phyloP scores from a whole-genome alignment of 2,797 vertebrate genomes.

The Melanotaenia nigrans region DNA sequence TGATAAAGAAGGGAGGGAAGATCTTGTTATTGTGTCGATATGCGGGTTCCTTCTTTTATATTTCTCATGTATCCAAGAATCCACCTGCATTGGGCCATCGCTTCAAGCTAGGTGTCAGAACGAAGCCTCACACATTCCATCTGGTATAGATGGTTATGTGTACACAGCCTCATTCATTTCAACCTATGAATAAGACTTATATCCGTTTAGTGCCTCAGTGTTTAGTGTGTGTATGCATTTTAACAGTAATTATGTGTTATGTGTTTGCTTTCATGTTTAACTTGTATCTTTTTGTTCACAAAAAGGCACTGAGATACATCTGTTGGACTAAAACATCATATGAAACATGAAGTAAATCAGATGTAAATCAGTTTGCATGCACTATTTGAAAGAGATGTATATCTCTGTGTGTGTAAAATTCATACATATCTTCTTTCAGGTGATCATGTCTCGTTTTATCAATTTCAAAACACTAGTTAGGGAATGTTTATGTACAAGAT shows the following conservation, averaged over 20 bases:
- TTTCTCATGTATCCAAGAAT: conserved; percentile 41
- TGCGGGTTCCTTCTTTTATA: conserved; percentile 48
- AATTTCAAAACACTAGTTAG: conserved; percentile 10
- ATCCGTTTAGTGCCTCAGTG: conserved; percentile 31
- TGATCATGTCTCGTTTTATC: background rate
- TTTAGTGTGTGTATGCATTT: background rate
- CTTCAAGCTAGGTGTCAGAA: conserved; percentile 36
- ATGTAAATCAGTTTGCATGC: conserved; percentile 37
- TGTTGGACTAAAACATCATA: conserved; percentile 21
- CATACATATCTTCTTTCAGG: conserved; percentile 2
- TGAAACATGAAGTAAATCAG: conserved; percentile 15
- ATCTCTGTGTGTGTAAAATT: background rate
- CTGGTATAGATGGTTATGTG: conserved; percentile 27
- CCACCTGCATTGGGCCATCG: conserved; percentile 43
- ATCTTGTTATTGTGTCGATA: conserved; percentile 24
- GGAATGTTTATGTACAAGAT: background rate
- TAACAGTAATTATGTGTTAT: conserved; percentile 17
- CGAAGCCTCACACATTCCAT: conserved; percentile 1
- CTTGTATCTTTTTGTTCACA: conserved; percentile 13
- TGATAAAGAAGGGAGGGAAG: conserved; percentile 22
- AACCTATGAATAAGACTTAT: conserved; percentile 26
- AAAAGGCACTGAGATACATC: conserved; percentile 46
- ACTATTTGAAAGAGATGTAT: background rate
- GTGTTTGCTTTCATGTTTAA: conserved; percentile 36
- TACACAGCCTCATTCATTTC: conserved; percentile 54